Evolutionary conservation across 2,888 invertebrate genomes (phyloP).

Genomic region (Heliconius cydno): DNA sequence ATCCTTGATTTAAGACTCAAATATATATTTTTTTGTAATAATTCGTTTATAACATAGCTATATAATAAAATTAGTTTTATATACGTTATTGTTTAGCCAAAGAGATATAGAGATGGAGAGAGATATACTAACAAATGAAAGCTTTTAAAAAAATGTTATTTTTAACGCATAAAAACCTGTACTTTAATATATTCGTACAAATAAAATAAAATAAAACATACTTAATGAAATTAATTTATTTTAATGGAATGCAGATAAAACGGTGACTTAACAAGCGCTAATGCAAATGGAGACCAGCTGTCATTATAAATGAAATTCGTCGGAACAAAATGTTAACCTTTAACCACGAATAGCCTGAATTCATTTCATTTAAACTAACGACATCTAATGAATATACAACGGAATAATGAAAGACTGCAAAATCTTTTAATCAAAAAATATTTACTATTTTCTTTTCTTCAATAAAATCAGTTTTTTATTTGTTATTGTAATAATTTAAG

Average conservation of each 20-base stretch:
- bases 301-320: constrained; percentile 33
- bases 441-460: background rate
- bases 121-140: no score
- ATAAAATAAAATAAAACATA: background rate
- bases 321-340: constrained; percentile 35
- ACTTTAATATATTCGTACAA: background rate
- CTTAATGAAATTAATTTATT: constrained; percentile 19
- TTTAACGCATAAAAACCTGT: background rate
- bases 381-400: constrained; percentile 35
- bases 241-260: constrained; percentile 3
- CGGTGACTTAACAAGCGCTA: constrained; percentile 27
- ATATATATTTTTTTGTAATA: no score
- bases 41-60: no score
- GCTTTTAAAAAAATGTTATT: background rate
- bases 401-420: constrained; percentile 27
- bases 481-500: no score
- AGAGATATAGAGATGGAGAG: no score
- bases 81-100: no score
- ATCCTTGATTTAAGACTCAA: no score
- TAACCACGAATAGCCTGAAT: constrained; percentile 34
- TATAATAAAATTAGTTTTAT: no score
- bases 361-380: constrained; percentile 27
- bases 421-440: constrained; percentile 11
- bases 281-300: constrained; percentile 28
- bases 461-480: no score